Conservation (phyloP, 2,888 invertebrate genomes). For the Phragmatobia fuliginosa region DNA sequence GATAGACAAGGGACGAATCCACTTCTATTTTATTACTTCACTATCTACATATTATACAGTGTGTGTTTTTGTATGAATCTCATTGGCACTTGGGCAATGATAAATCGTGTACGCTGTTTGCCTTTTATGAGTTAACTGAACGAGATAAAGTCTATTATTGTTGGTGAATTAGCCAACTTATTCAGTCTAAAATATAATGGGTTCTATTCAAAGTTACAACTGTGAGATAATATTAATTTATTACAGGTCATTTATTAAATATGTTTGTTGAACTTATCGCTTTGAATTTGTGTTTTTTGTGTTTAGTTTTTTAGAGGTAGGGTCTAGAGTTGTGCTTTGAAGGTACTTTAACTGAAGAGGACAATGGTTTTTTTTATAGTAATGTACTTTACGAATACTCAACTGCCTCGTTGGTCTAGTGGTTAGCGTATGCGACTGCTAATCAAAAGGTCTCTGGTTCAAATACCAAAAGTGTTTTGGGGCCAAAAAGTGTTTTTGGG, state of each 20-base stretch:
- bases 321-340: not conserved
- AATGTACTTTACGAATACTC: too few relatives aligned
- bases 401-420: too few relatives aligned
- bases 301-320: not conserved
- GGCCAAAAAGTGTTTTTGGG: too few relatives aligned
- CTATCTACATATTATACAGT: conserved; percentile 62
- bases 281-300: not conserved
- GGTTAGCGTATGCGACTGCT: too few relatives aligned
- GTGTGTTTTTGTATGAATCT: conserved; percentile 28
- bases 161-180: conserved; percentile 14
- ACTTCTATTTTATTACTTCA: conserved; percentile 65
- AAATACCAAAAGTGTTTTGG: too few relatives aligned
- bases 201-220: conserved; percentile 18
- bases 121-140: conserved; percentile 19
- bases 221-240: conserved; percentile 3
- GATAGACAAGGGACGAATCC: conserved; percentile 63
- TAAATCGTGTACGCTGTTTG: conserved; percentile 19
- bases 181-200: conserved; percentile 2
- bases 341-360: not conserved
- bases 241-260: conserved; percentile 1
- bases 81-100: conserved; percentile 26
- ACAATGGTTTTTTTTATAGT: too few relatives aligned
- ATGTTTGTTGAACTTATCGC: not conserved
- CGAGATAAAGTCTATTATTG: conserved; percentile 23
- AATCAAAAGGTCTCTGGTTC: too few relatives aligned